These are phyloP conservation scores for Pollenia angustigena DNA, from an alignment of 2,888 invertebrate genomes.

Conservation along the genomic window DNA sequence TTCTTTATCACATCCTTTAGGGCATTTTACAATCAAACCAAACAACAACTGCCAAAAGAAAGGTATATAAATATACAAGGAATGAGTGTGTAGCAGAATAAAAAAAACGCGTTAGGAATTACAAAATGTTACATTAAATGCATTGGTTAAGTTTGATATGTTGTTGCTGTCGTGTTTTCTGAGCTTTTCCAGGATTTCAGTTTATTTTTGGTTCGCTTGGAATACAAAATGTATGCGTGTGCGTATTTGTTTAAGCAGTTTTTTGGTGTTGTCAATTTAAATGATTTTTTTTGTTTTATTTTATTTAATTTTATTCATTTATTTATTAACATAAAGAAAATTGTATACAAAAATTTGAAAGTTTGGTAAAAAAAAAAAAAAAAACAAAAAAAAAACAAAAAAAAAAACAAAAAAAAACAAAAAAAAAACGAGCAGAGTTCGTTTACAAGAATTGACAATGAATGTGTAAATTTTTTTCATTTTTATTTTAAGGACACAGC, in stretches of 20 bases:
- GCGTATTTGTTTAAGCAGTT: background rate
- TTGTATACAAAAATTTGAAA: background rate
- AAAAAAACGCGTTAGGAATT: slow-evolving; percentile 68
- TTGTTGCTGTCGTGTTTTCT: background rate
- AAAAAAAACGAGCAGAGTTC: background rate
- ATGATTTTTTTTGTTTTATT: slow-evolving; percentile 51
- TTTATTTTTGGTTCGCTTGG: slow-evolving; percentile 25
- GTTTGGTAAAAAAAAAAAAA: background rate
- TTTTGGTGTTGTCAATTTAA: slow-evolving; percentile 55
- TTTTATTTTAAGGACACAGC: background rate
- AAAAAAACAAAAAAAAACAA: background rate
- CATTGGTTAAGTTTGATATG: slow-evolving; percentile 49
- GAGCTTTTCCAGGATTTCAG: slow-evolving; percentile 23
- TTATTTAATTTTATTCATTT: slow-evolving; percentile 20
- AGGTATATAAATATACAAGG: slow-evolving; percentile 8
- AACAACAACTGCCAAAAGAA: slow-evolving; percentile 4
- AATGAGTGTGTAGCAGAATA: slow-evolving; percentile 42
- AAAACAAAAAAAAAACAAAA: background rate
- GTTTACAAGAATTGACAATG: slow-evolving; percentile 22
- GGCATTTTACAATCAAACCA: slow-evolving; percentile 25
- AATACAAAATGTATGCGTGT: slow-evolving; percentile 34
- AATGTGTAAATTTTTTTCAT: slow-evolving; percentile 45
- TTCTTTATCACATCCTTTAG: slow-evolving; percentile 33
- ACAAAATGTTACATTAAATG: slow-evolving; percentile 70
- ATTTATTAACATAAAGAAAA: background rate